Percentiles rank a stretch among this genome's conserved stretches.
Conservation (phyloP, 2,113 vertebrate genomes). For the Ptychochromis oligacanthus region DNA sequence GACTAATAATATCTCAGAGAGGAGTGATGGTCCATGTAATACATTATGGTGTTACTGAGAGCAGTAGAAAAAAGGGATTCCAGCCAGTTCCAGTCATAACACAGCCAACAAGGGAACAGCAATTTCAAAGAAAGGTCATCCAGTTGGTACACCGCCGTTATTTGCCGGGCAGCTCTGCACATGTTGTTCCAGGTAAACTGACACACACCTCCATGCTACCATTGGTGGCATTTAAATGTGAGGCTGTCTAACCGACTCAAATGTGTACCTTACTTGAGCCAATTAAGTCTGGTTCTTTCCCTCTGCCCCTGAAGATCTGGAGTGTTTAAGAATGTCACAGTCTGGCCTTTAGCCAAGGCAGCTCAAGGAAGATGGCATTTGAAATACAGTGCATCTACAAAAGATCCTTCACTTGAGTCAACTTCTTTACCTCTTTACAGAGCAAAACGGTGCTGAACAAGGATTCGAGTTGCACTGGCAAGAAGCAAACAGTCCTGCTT, state of each 20-base stretch:
- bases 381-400: slow-evolving; percentile 50
- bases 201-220: slow-evolving; percentile 43
- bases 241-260: slow-evolving; percentile 55
- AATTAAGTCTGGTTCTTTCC: slow-evolving; percentile 63
- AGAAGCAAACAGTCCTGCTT: not conserved
- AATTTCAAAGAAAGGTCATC: slow-evolving; percentile 63
- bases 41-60: not conserved
- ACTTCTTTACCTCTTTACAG: slow-evolving; percentile 15
- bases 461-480: not conserved
- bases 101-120: slow-evolving; percentile 11
- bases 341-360: slow-evolving; percentile 59
- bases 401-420: slow-evolving; percentile 15
- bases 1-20: not conserved
- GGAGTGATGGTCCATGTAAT: not conserved
- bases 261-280: slow-evolving; percentile 47
- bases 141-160: slow-evolving; percentile 5
- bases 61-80: not conserved
- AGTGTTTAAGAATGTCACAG: slow-evolving; percentile 66
- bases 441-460: slow-evolving; percentile 4
- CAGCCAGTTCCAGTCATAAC: slow-evolving; percentile 9
- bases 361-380: slow-evolving; percentile 70
- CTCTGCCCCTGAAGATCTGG: slow-evolving; percentile 36
- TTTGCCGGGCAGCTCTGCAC: slow-evolving; percentile 7
- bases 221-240: slow-evolving; percentile 75
- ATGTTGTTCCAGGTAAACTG: slow-evolving; percentile 47